A percentile compares a stretch with the other conserved stretches of the same genome.
Conservation (phyloP, 1,140 invertebrate species). For the Pseudomyrmex dendroicus region DNA sequence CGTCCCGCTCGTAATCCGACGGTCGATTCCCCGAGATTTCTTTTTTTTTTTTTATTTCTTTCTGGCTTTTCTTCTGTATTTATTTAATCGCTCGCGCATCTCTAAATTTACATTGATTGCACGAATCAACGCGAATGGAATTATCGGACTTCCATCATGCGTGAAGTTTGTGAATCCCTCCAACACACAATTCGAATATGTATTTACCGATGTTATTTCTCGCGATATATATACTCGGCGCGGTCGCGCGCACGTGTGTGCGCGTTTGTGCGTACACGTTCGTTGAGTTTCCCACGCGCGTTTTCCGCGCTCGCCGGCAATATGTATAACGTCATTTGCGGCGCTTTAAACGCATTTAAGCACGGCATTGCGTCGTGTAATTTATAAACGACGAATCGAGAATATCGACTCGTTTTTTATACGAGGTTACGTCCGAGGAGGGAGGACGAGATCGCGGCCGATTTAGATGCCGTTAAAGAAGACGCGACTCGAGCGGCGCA, state of each 20-base stretch:
- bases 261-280: neutral
- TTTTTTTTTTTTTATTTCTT: neutral
- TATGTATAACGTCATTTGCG: neutral
- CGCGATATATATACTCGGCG: neutral
- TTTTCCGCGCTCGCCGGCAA: conserved; percentile 7
- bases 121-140: conserved; percentile 42
- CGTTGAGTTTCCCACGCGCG: neutral
- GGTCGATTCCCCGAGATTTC: conserved; percentile 22
- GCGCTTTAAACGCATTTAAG: conserved; percentile 11
- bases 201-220: conserved; percentile 34
- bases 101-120: conserved; percentile 50
- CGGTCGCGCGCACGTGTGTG: neutral
- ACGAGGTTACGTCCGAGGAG: conserved; percentile 33
- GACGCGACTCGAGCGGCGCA: conserved; percentile 38
- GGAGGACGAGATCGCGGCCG: neutral
- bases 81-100: conserved; percentile 33
- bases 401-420: conserved; percentile 32
- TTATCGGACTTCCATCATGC: conserved; percentile 46
- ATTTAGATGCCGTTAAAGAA: conserved; percentile 33
- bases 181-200: conserved; percentile 17
- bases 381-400: conserved; percentile 12
- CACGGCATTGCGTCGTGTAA: neutral
- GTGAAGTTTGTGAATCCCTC: conserved; percentile 42
- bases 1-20: conserved; percentile 28
- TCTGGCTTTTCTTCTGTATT: conserved; percentile 31